Base-by-base conservation (phyloP, 2,888 invertebrate genomes). In the Lithophane semibrunnea region DNA sequence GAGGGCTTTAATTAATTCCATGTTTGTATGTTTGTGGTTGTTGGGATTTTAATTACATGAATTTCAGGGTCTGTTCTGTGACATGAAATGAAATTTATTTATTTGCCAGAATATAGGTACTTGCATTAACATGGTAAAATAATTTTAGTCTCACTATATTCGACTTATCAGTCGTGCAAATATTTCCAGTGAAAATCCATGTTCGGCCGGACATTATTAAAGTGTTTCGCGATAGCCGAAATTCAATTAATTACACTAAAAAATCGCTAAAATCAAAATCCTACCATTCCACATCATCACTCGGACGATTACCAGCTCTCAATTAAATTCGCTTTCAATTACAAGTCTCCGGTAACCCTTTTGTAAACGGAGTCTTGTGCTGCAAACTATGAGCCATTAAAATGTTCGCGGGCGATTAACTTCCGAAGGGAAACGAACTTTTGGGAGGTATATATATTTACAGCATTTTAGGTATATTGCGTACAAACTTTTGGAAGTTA, bases 331-430 rank as follows among this genome's bases (percentile, higher is more conserved):
- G 37, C 56, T 71, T 82, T 74, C 86, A 85, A 76, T 76, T 82
- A 85, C 5, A 52, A 24, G 70, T 73, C 63, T 83, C 83, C 83
- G 16, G 74, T 83, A 44, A 78, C 78, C 73, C 68, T 73, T 76
- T 69, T 60, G 86, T 74, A 77, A 83, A 49, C 9, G 24, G 83
- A 86, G n/a, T 56, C 73, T 9, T 49, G 47, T 37, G 49, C 49
- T 65, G 61, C 37, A n/a, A 58, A 66, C 76, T 67, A 76, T 69
- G 78, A 74, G 16, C 83, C 44, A 72, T 83, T 86, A 83, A 86
- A 83, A 66, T 60, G 71, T 86, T 86, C 77, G 68, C 83, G 78
- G 65, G 12, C 83, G 74, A 83, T 83, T 83, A 86, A 86, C 72
- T 77, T 44, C 63, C n/a, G 29, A 29, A 42, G 44, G 56, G 37